Evolutionary conservation across 2,797 vertebrate species (phyloP), one percentile per base, ranked within the genome.

Genomic region (Urocyon cinereoargenteus): DNA sequence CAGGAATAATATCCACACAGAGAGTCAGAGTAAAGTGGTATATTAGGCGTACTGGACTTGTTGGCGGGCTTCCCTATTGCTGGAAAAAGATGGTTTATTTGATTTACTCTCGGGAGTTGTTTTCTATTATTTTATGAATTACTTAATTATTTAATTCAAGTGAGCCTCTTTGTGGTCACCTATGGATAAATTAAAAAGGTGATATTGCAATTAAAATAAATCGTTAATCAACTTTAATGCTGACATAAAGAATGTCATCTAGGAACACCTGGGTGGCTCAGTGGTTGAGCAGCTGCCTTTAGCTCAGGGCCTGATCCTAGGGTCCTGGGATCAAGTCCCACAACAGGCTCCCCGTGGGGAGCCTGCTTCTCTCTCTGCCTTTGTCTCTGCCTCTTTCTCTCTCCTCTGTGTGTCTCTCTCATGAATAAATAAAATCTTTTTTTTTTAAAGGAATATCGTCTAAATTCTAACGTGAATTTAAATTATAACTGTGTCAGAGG

Each of bases 161-260:
- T 53, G 36, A 77, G 11, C 1, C 45, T 45, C 86, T 79, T 34
- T 85, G 22, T 95, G 78, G 28, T 91, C 34, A n/a, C 49, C n/a
- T 83, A 7, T 28, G n/a, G 92, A 57, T 84, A 86, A 77, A 78
- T 73, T 73, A 75, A 68, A 86, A 68, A 86, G 90, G 21, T 88
- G 24, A 94, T 88, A 91, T 12, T 88, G n/a, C 66, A 94, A 82
- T 66, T 40, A 92, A 97, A 96, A 55, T 57, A 53, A 87, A 75
- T 40, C 36, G 53, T 68, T 51, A 6, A 53, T 84, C 85, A 68
- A 86, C 36, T 86, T 72, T 77, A 94, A 90, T 75, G 51, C 62
- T 86, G 1, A 92, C 21, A 79, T 40, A 64, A 66, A 68, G 53
- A 82, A 85, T 61, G 66, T 83, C 75, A 77, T 62, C 18, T 59